Evolutionary conservation across 2,113 vertebrate species (phyloP), one percentile per base, ranked within the genome.

Genomic region (Tursiops truncatus): DNA sequence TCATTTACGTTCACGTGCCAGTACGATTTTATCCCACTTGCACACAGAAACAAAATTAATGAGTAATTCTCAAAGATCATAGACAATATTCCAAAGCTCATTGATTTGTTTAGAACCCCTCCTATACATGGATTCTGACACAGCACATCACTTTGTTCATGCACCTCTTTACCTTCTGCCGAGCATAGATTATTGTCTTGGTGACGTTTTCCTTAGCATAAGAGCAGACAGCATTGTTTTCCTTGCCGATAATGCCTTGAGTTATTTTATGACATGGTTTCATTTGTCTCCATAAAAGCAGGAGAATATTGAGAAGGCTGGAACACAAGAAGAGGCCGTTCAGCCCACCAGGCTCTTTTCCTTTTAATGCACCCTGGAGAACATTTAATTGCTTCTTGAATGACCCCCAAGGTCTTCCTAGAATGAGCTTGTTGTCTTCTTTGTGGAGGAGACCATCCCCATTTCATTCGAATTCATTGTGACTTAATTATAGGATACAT

Each of bases 401-500:
- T 99, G 98, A 99, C 98, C 98, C 98, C 95, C 96, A 97, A 98
- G 98, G 98, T 99, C 98, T 98, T 98, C 96, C 95, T 96, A 95
- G 98, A 98, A 99, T 99, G 98, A 99, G 98, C 98, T 98, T 98
- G 98, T 99, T 99, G 98, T 98, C 98, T 99, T 98, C 97, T 98
- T 98, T 97, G 95, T 98, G 96, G 96, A 98, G 94, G 97, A 98
- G 97, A 98, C 93, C 98, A 98, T 98, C 98, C 98, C 97, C 98
- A 98, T 98, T 99, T 98, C 98, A 98, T 98, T 98, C 98, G 95
- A 97, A 97, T 95, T 98, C 98, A 98, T 98, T 98, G 98, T 98
- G 98, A 98, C 98, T 98, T 99, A 99, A 99, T 99, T 99, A 99
- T 98, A 98, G 96, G 97, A 98, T 98, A 97, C 98, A 98, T 99